phyloP scores from a whole-genome alignment of 2,113 vertebrate genomes.

The Cavia porcellus region DNA sequence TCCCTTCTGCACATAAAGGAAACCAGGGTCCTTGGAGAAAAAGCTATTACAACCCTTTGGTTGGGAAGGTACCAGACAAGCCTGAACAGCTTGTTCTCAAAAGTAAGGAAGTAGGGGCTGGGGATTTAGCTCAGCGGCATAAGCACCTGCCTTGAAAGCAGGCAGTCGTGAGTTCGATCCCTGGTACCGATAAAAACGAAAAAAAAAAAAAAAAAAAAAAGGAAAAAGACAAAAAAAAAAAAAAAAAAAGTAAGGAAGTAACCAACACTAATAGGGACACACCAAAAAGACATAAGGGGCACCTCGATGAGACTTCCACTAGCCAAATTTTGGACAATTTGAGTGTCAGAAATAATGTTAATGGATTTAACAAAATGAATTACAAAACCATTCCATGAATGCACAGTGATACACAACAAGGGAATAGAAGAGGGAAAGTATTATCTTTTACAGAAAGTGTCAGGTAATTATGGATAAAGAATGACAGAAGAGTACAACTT shows the following conservation, averaged over 20 bases:
- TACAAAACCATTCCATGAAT: constrained; percentile 17
- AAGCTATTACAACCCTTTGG: background rate
- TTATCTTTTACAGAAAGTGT: background rate
- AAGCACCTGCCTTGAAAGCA: too few relatives aligned
- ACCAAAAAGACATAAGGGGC: background rate
- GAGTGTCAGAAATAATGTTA: background rate
- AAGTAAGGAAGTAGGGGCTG: background rate
- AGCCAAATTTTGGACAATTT: background rate
- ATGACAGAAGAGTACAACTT: background rate
- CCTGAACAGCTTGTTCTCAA: background rate
- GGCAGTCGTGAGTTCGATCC: too few relatives aligned
- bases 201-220: too few relatives aligned
- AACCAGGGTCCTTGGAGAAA: background rate
- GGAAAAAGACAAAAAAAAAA: too few relatives aligned
- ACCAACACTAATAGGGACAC: background rate
- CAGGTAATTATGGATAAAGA: background rate
- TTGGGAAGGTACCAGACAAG: background rate
- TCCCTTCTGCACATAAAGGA: background rate
- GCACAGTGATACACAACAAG: background rate
- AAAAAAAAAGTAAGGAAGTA: background rate
- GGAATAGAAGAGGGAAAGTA: background rate
- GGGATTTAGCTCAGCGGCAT: too few relatives aligned
- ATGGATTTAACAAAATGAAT: background rate
- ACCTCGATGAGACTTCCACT: background rate
- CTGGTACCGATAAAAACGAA: too few relatives aligned